Evolutionary conservation across 2,888 invertebrate genomes (phyloP), one percentile per base, ranked within the genome.

Genomic region (Malacosoma neustria): DNA sequence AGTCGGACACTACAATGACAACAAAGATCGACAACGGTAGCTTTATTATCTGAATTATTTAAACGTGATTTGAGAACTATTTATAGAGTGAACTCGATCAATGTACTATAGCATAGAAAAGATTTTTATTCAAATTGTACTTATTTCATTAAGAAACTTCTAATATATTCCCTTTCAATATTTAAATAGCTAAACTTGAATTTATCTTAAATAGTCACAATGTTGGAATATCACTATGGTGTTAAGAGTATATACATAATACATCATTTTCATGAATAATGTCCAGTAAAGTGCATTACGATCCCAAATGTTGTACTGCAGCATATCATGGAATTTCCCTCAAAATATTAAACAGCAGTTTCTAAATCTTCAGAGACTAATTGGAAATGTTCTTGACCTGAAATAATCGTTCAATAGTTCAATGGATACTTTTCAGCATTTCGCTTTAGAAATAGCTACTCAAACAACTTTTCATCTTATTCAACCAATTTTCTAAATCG

Each of bases 311-410:
- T 22, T 22, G 2, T 22, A 22, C 9, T 22, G 6, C 22, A 22
- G 9, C 5, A 22, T 22, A 22, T 22, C 22, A 5, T 22, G 5
- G 22, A 22, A 22, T 22, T 22, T 22, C 9, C 9, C 2, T 9
- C 5, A 22, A 7, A 9, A 42, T 39, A 60, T 81, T 63, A 87
- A 51, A 87, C 85, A 32, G 84, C 79, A 41, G 87, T 87, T 68
- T 82, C 86, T 49, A 82, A 64, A 55, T 86, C 87, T 57, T 85
- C 86, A 34, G 87, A 81, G 41, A 80, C 81, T 71, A 84, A 70
- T 71, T 87, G 87, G 55, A 87, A 87, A 68, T 85, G 82, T 60
- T 87, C 87, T 62, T 87, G 87, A 67, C 85, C 87, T 87, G 77
- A 50, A 82, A 80, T 41, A 45, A 43, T 14, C 35, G 42, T 46